Evolutionary conservation across 2,113 vertebrate genomes (phyloP).

Genomic region (Dascyllus trimaculatus): DNA sequence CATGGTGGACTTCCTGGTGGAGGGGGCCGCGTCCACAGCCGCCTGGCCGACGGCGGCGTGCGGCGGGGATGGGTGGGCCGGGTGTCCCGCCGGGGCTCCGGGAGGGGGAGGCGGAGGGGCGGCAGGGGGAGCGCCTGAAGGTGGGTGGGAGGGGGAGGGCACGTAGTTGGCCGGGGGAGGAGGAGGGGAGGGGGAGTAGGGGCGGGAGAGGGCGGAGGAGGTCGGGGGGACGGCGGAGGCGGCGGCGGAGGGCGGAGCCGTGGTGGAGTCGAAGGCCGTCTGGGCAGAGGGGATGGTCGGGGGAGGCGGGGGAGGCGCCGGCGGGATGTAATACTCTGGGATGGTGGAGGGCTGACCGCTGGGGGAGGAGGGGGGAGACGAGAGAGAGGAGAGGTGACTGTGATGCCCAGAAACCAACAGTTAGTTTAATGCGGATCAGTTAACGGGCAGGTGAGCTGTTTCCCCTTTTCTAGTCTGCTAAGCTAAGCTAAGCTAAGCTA

Average conservation of each 20-base stretch:
- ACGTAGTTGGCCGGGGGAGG: constrained; percentile 84
- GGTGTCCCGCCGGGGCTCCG: constrained; percentile 48
- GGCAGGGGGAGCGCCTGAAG: constrained; percentile 72
- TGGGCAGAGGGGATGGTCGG: constrained; percentile 91
- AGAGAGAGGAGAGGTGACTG: neutral
- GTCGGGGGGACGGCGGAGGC: constrained; percentile 87
- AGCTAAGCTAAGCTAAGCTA: too few relatives aligned
- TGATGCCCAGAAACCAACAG: too few relatives aligned
- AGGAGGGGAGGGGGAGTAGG: constrained; percentile 85
- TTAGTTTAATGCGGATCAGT: too few relatives aligned
- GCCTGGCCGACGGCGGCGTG: constrained; percentile 78
- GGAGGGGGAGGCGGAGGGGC: constrained; percentile 71
- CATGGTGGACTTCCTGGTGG: constrained; percentile 85
- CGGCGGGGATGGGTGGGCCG: constrained; percentile 72
- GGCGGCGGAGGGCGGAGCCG: constrained; percentile 63
- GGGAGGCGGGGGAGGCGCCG: constrained; percentile 89
- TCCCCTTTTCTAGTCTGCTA: too few relatives aligned
- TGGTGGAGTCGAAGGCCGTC: constrained; percentile 90
- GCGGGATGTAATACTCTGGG: constrained; percentile 90
- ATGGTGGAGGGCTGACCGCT: constrained; percentile 87
- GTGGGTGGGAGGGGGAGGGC: constrained; percentile 82
- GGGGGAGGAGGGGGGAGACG: neutral
- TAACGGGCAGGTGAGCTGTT: too few relatives aligned
- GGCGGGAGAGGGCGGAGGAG: constrained; percentile 79
- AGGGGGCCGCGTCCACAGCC: constrained; percentile 57